phyloP scores from a whole-genome alignment of 2,797 vertebrate species.

The Xenopus petersii region DNA sequence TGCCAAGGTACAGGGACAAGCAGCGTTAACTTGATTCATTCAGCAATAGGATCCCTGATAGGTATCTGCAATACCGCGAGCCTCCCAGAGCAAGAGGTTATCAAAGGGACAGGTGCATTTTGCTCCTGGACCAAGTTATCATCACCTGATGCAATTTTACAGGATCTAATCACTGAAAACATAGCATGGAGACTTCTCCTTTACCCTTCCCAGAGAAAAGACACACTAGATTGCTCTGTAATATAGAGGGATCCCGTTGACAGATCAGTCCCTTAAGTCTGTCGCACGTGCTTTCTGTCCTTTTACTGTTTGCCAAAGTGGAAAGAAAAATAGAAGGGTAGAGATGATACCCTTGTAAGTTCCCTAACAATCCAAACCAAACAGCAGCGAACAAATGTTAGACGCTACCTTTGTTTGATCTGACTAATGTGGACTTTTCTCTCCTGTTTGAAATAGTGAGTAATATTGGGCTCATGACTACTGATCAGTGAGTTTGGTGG shows the following conservation, averaged over 20 bases:
- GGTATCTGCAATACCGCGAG: conserved; percentile 51
- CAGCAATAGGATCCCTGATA: conserved; percentile 52
- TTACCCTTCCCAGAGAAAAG: conserved; percentile 19
- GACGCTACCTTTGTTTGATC: too few relatives aligned
- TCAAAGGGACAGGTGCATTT: conserved; percentile 53
- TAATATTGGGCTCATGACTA: too few relatives aligned
- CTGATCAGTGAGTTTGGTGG: too few relatives aligned
- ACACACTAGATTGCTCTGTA: conserved; percentile 9
- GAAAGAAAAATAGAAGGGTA: conserved; percentile 5
- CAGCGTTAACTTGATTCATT: conserved; percentile 32
- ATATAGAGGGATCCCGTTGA: conserved; percentile 33
- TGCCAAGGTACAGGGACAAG: conserved; percentile 21
- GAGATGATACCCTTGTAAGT: conserved; percentile 17
- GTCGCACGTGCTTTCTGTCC: conserved; percentile 31
- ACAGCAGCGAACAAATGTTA: too few relatives aligned
- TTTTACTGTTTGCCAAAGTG: conserved; percentile 27
- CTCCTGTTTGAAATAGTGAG: too few relatives aligned
- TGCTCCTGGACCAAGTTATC: conserved; percentile 47
- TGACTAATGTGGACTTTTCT: background rate
- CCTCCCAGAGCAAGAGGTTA: conserved; percentile 53
- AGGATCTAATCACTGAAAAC: conserved; percentile 21
- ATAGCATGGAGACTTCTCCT: conserved; percentile 22
- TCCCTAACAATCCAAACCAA: background rate
- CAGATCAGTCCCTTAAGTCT: conserved; percentile 37
- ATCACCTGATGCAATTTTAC: conserved; percentile 18